Percentiles rank a stretch among this genome's conserved stretches.
These are phyloP conservation scores for Calcarius lapponicus DNA, from an alignment of 2,797 vertebrate species.

Conservation along the genomic window DNA sequence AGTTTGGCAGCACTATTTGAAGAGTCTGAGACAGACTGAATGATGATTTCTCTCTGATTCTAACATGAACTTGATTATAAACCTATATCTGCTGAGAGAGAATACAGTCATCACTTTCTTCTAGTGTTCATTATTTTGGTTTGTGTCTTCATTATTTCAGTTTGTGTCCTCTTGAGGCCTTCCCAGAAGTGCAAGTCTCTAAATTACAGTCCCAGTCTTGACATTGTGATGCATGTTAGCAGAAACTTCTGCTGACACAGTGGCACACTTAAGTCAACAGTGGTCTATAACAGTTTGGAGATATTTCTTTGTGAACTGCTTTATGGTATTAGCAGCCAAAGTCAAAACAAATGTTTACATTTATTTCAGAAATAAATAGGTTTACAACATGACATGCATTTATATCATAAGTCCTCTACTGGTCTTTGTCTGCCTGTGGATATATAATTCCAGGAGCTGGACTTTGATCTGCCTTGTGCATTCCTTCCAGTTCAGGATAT, in stretches of 20 bases:
- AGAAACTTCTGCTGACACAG: not conserved
- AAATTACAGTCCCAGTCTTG: not conserved
- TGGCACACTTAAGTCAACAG: not conserved
- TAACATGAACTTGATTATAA: not conserved
- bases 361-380: not conserved
- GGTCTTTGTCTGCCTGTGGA: not conserved
- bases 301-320: not conserved
- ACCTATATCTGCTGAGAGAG: not conserved
- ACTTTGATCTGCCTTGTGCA: not conserved
- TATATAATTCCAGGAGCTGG: not conserved
- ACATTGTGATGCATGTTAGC: not conserved
- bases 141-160: slow-evolving; percentile 2
- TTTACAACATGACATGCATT: not conserved
- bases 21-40: not conserved
- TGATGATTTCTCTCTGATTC: not conserved
- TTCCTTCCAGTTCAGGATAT: not conserved
- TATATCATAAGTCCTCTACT: not conserved
- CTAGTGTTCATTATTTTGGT: slow-evolving; percentile 5
- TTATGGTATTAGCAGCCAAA: not conserved
- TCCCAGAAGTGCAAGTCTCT: not conserved
- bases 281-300: not conserved
- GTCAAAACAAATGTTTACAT: not conserved
- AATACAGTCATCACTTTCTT: not conserved
- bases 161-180: not conserved
- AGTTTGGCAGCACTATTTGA: not conserved